Base-by-base conservation (phyloP, 1,140 invertebrate species). In the Aphelenchoides fujianensis region DNA sequence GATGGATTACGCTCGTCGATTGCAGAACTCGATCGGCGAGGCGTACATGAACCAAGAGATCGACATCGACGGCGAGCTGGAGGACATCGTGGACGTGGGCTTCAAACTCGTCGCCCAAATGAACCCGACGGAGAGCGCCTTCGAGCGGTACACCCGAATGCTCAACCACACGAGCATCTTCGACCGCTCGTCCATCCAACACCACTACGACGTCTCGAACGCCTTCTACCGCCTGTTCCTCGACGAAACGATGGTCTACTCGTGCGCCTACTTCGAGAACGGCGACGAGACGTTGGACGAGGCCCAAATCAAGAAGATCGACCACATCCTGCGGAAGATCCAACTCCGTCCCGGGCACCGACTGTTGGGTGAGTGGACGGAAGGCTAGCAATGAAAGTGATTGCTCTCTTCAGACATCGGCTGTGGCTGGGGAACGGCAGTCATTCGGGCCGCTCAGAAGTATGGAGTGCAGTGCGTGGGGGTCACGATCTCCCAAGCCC, bases 381-480 rank as follows among this genome's bases (percentile, higher is more conserved):
- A 48, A 48, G 41, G 41, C 41, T 16, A 48, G 23, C 12, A n/a
- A n/a, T n/a, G n/a, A n/a, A 48, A 23, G 23, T 23, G 41, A 59
- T 53, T 35, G 23, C 35, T n/a, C 27, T 35, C 23, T 5, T 52
- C 59, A 9, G 66, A 68, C 3, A 68, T 68, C 66, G 66, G 66
- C 54, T 68, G 66, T 31, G 66, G 66, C 54, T 68, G 66, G 66
- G 66, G 54, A 3, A 67, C 66, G 55, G 9, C 19, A 28, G 54
- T 19, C 55, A 23, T 31, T 67, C 9, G 19, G 32, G 19, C 55
- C 3, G 55, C 66, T 3, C 52, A 31, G 31, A 66, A 31, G 19
- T 35, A 54, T 23, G 66, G 66, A 7, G 66, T 31, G 9, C 5
- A 12, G 59, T 9, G 9, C n/a, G 54, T 68, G 23, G 66, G 66